Evolutionary conservation across 1,140 invertebrate genomes (phyloP), one percentile per base, ranked within the genome.

Genomic region (Parapsyche elsis): DNA sequence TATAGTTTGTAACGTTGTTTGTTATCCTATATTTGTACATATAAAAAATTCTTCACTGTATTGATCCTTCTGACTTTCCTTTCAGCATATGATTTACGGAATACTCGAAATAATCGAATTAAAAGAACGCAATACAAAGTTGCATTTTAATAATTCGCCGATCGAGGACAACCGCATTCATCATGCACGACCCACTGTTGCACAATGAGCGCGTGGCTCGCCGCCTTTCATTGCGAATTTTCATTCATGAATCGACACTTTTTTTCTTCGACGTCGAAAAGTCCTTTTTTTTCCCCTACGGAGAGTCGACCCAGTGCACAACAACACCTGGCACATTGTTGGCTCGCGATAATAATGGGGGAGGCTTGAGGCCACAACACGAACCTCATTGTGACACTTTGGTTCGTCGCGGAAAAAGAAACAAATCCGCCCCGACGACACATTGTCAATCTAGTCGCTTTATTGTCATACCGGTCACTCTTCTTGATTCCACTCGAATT

Each of bases 301-400:
- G 1, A 12, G 49, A 53, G 16, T 53, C 12, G 21, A 30, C 24
- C 24, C 9, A 9, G 59, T 61, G 21, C n/a, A 23, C 21, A 19
- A 21, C 19, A 46, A 73, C 71, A 73, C 75, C 53, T 61, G 75
- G 75, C 45, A 5, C 57, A 77, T 64, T 61, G 57, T 64, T 30
- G 49, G 10, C n/a, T 67, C 12, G 24, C 21, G 12, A 14, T 5
- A 26, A 67, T 26, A 77, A 64, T 64, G 75, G 24, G 57, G 53
- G 57, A 19, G 75, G 30, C 26, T 44, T n/a, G 45, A 24, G 21
- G 19, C 57, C 73, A 57, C 75, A 45, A 64, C n/a, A 73, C 64
- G 38, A 38, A 73, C 14, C 21, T 30, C 49, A 38, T 61, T 38
- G 74, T 76, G 74, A 61, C 74, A 59, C 49, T 61, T 76, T n/a